phyloP scores from a whole-genome alignment of 1,140 invertebrate species.

The Contarinia nasturtii region DNA sequence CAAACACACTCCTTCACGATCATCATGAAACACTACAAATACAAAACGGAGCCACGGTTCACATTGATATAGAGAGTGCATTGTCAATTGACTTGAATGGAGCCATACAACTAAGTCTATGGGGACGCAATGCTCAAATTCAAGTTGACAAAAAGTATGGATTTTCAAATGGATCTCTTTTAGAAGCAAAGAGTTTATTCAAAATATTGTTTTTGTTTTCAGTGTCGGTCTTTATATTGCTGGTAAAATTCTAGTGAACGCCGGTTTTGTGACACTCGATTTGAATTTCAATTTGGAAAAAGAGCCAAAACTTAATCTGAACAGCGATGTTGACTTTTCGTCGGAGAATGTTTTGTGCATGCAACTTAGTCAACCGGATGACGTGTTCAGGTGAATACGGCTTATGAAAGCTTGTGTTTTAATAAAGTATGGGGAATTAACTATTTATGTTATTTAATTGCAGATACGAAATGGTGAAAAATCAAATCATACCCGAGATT shows the following conservation, averaged over 20 bases:
- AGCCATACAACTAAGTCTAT: constrained; percentile 65
- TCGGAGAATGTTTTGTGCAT: constrained; percentile 58
- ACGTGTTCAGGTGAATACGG: constrained; percentile 34
- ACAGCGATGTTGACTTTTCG: constrained; percentile 64
- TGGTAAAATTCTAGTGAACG: constrained; percentile 43
- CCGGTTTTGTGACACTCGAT: constrained; percentile 44
- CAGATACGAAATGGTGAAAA: neutral
- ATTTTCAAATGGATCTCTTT: neutral
- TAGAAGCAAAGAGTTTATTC: neutral
- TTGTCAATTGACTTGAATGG: constrained; percentile 70
- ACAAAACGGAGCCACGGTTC: constrained; percentile 50
- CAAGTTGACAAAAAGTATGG: constrained; percentile 54
- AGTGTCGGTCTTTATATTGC: constrained; percentile 50
- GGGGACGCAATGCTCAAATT: constrained; percentile 71
- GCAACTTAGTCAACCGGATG: constrained; percentile 52
- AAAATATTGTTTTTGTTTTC: constrained; percentile 14
- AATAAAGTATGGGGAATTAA: too few relatives aligned
- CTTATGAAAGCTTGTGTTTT: neutral
- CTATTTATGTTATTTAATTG: neutral
- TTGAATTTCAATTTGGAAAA: constrained; percentile 48
- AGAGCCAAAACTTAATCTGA: constrained; percentile 52
- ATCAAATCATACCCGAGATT: neutral
- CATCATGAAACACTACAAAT: constrained; percentile 47
- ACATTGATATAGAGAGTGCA: constrained; percentile 47
- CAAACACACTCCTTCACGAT: constrained; percentile 52